A percentile compares a stretch with the other conserved stretches of the same genome.
phyloP scores from a whole-genome alignment of 1,140 invertebrate genomes.

The Gonatopus flavifemur region DNA sequence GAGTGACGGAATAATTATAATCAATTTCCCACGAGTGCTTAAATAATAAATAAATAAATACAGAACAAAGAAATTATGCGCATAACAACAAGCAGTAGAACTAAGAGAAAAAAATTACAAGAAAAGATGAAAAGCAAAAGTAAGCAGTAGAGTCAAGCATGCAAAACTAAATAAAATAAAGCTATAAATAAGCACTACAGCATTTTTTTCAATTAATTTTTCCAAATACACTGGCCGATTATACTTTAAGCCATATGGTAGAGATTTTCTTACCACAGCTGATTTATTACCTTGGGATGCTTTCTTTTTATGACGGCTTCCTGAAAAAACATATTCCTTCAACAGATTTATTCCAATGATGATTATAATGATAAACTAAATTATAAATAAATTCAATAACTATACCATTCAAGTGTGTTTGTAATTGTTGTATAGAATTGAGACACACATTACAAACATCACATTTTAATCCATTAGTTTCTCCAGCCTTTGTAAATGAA shows the following conservation, averaged over 20 bases:
- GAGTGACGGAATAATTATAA: no score
- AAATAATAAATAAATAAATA: not conserved
- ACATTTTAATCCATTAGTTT: constrained; percentile 55
- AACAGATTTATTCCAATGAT: constrained; percentile 9
- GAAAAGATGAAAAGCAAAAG: constrained; percentile 40
- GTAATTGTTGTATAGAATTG: constrained; percentile 59
- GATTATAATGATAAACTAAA: constrained; percentile 1
- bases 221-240: constrained; percentile 38
- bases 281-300: constrained; percentile 54
- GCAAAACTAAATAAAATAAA: constrained; percentile 44
- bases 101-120: constrained; percentile 22
- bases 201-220: constrained; percentile 39
- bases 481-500: constrained; percentile 52
- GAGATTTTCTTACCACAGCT: constrained; percentile 31
- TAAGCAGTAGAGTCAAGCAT: constrained; percentile 41
- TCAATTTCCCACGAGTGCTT: no score
- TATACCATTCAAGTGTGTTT: constrained; percentile 60
- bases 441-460: constrained; percentile 57
- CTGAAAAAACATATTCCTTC: constrained; percentile 32
- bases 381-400: no score
- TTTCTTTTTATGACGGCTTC: constrained; percentile 56
- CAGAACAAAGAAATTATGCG: constrained; percentile 3
- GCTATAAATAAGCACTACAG: constrained; percentile 36
- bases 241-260: constrained; percentile 35
- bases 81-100: not conserved